Evolutionary conservation across 2,113 vertebrate genomes (phyloP), one percentile per base, ranked within the genome.

Genomic region (Megaceryle torquata): DNA sequence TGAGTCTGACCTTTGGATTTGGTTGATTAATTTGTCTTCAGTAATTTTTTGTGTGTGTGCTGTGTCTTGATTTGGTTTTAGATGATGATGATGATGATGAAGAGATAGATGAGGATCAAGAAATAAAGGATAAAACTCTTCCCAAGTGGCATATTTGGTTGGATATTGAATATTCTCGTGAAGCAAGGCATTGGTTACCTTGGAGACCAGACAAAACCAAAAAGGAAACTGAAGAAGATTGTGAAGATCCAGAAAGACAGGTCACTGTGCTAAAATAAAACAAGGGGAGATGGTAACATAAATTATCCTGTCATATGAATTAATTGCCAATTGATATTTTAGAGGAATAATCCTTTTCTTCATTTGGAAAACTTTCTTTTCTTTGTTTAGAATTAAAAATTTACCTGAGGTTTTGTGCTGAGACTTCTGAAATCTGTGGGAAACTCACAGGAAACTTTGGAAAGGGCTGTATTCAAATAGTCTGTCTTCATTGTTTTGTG

Each of bases 171-270:
- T 91, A 97, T 12, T 98, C 98, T 60, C 98, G 99, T 39, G 99
- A 99, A 96, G 98, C 96, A 57, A 98, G 96, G 88, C 98, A 99
- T 25, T 99, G 99, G 99, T 96, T 98, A 93, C 99, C 99, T 11
- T 99, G 99, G 99, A 99, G 99, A 82, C 99, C 99, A 5, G 99
- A 99, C 88, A 99, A 98, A 95, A 83, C 96, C 53, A 99, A 98
- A 96, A 98, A 98, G 86, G 98, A 99, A 80, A 97, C 98, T 2
- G 99, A 99, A 77, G 99, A 99, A 48, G 99, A 99, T 91, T 99
- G 99, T 83, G 99, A 99, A 82, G 99, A 99, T 82, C 99, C 99
- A 1, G 99, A 99, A 97, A 98, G 99, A 97, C 99, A 99, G 99
- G 99, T 98, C 53, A n/a, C 84, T 91, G 60, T 71, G 51, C 74